Base-by-base conservation (phyloP, 2,113 vertebrate genomes). In the Phalacrocorax aristotelis region DNA sequence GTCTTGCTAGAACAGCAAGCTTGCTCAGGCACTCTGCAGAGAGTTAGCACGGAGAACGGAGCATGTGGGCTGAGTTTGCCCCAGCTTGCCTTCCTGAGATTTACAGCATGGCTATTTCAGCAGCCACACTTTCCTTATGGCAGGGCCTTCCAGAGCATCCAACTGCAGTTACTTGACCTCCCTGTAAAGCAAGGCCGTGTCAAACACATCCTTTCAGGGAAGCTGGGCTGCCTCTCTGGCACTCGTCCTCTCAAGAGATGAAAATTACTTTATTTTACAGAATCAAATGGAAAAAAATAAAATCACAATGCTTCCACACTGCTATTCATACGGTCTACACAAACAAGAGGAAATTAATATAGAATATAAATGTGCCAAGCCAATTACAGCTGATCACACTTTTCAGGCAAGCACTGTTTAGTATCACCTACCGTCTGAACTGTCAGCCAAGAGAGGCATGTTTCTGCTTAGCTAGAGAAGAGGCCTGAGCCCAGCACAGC, bases 1-100 rank as follows among this genome's bases (percentile, higher is more conserved):
- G 79, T 87, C 87, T 83, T 93, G 81, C 84, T 64, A 85, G 65
- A 83, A 96, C 78, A 90, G 52, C 68, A 49, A 92, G 80, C 57
- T 74, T 68, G 69, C 74, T 78, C 38, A 58, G 46, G 38, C 15
- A 0, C 54, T 57, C 58, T 90, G 83, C 78, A 91, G 64, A 80
- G 70, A 78, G 29, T 21, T 17, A 75, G 72, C 72, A 34, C n/a
- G 0, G 8, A 62, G 71, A 80, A 49, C 0, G 9, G 48, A 88
- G 62, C 1, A 0, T 0, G 1, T 32, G 26, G 54, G 68, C 62
- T 66, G 49, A 42, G n/a, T 83, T 62, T 74, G 76, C 36, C 61
- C 55, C 68, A 77, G 55, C 55, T 54, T 54, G 69, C 55, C 51
- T 81, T 66, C 81, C 69, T 32, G 30, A 89, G 88, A 38, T 51